Conservation (phyloP, 53 echinoderm and acorn worm genomes). For the Patiria pectinifera region DNA sequence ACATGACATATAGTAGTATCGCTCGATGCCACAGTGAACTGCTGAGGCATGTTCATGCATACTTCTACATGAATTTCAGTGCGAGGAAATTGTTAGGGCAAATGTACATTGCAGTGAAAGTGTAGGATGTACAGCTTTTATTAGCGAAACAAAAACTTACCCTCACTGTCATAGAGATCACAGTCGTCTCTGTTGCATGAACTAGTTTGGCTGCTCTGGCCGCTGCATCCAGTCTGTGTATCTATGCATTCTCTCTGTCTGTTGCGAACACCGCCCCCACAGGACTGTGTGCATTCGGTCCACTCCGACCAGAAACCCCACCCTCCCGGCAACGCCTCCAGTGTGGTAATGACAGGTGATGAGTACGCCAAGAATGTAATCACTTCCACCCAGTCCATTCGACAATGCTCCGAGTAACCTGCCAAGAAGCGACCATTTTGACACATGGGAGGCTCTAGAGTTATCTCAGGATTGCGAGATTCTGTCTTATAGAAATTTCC, state of each 20-base stretch:
- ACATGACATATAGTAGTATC: no score
- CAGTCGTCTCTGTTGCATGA: constrained; percentile 58
- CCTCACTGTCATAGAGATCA: constrained; percentile 40
- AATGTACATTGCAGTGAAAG: no score
- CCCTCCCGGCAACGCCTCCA: constrained; percentile 56
- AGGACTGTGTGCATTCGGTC: constrained; percentile 60
- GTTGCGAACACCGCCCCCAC: constrained; percentile 61
- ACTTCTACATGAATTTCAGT: no score
- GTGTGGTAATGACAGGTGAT: not conserved
- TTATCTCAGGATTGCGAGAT: constrained; percentile 27
- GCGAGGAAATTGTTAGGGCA: no score
- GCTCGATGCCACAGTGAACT: no score
- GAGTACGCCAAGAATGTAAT: constrained; percentile 21
- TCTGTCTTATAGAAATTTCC: constrained; percentile 11
- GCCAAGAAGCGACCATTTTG: constrained; percentile 3
- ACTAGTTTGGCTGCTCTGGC: not conserved
- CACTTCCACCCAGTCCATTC: constrained; percentile 34
- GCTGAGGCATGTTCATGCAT: no score
- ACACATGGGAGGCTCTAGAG: constrained; percentile 14
- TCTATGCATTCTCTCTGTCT: constrained; percentile 66
- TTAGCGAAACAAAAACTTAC: not conserved
- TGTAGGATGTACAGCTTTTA: no score
- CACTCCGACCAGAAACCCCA: constrained; percentile 77
- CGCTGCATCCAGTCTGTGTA: constrained; percentile 16
- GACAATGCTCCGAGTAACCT: constrained; percentile 27